These are phyloP conservation scores for Dicentrarchus labrax DNA, from an alignment of 2,113 vertebrate species.

Conservation along the genomic window DNA sequence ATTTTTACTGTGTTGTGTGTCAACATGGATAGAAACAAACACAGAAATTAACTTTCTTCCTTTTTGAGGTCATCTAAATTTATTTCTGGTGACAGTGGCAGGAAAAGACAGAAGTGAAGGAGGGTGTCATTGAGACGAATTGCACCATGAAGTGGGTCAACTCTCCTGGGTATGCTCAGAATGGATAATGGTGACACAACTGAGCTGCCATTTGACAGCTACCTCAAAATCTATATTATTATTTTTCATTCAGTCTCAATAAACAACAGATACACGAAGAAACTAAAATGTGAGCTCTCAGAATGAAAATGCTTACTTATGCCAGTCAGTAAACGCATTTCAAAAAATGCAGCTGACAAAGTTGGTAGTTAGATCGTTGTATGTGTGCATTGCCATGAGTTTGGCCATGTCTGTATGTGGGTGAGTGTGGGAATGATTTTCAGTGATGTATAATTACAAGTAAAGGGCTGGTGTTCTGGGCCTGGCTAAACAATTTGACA, in stretches of 20 bases:
- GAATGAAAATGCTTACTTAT: conserved; percentile 1
- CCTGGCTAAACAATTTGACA: conserved; percentile 47
- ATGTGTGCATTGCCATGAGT: background rate
- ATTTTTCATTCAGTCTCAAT: background rate
- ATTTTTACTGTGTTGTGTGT: conserved; percentile 4
- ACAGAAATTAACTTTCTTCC: conserved; percentile 35
- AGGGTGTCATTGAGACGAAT: conserved; percentile 60
- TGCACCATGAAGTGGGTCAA: conserved; percentile 71
- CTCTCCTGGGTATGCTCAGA: conserved; percentile 63
- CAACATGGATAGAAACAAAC: background rate
- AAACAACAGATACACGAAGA: background rate
- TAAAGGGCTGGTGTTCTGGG: conserved; percentile 22
- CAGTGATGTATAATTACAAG: conserved; percentile 51
- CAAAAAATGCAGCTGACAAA: background rate
- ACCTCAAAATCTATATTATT: conserved; percentile 8
- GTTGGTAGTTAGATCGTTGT: background rate
- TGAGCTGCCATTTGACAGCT: conserved; percentile 53
- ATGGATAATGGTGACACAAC: conserved; percentile 50
- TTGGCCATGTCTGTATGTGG: conserved; percentile 9
- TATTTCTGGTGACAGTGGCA: conserved; percentile 57
- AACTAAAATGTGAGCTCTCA: background rate
- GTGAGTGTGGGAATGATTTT: conserved; percentile 21
- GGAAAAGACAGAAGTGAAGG: conserved; percentile 59
- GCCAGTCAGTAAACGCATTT: background rate
- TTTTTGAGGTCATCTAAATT: conserved; percentile 58